Evolutionary conservation across 2,113 vertebrate species (phyloP).

Genomic region (Nesogale talazaci): DNA sequence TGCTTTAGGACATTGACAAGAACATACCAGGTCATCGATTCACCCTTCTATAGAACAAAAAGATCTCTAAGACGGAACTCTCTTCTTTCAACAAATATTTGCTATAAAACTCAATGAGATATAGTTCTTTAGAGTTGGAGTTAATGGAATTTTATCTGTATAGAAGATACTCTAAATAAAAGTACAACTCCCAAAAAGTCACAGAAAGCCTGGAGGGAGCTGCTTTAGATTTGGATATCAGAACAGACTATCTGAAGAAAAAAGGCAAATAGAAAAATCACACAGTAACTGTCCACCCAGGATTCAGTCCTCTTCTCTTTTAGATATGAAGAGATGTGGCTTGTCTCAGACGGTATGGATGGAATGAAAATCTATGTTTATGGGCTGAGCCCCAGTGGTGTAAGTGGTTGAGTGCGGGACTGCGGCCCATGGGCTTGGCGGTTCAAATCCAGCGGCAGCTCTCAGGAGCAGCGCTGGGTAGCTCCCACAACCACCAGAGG

Average conservation of each 20-base stretch:
- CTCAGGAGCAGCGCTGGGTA: no score
- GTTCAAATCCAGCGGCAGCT: no score
- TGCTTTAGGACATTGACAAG: conserved; percentile 36
- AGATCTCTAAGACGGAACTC: neutral
- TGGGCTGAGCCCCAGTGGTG: no score
- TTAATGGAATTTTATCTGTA: conserved; percentile 37
- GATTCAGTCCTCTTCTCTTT: conserved; percentile 34
- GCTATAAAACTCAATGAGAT: conserved; percentile 38
- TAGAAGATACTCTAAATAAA: conserved; percentile 5
- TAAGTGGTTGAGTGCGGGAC: no score
- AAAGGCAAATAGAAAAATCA: conserved; percentile 33
- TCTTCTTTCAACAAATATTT: conserved; percentile 6
- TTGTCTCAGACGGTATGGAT: neutral
- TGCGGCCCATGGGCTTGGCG: no score
- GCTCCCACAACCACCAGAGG: no score
- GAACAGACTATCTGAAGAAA: conserved; percentile 11
- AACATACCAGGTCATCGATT: conserved; percentile 9
- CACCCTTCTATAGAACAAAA: conserved; percentile 14
- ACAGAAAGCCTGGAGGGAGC: neutral
- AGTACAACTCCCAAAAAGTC: neutral
- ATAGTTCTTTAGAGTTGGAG: neutral
- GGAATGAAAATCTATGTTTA: neutral
- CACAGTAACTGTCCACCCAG: neutral
- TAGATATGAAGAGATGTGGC: neutral
- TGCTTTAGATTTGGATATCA: conserved; percentile 23